phyloP scores from a whole-genome alignment of 1,140 invertebrate genomes.

The Meloidogyne floridensis region DNA sequence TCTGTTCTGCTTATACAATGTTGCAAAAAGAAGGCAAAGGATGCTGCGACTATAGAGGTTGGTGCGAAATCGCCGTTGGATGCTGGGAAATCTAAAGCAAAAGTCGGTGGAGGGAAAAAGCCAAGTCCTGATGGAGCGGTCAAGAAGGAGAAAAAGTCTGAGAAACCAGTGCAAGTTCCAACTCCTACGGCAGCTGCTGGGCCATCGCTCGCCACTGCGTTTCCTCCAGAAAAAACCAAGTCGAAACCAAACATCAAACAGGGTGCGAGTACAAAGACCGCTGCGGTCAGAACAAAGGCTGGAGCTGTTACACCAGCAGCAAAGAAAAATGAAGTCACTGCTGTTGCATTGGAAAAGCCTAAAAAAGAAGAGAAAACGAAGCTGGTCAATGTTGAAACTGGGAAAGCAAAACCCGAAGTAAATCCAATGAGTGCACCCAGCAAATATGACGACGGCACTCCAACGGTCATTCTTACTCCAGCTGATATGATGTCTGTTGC shows the following conservation, averaged over 20 bases:
- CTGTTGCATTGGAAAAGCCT: neutral
- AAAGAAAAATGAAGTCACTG: neutral
- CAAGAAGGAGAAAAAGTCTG: neutral
- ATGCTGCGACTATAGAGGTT: neutral
- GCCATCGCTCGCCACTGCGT: neutral
- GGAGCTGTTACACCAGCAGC: neutral
- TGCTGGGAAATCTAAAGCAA: neutral
- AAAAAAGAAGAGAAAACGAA: neutral
- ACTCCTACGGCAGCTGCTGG: constrained; percentile 7
- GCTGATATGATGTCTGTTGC: neutral
- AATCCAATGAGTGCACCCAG: neutral
- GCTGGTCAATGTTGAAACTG: neutral
- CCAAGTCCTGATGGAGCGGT: neutral
- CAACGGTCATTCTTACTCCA: neutral
- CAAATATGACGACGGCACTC: neutral
- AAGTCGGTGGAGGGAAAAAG: neutral
- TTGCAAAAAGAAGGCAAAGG: neutral
- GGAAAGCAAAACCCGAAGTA: neutral
- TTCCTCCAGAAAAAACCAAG: neutral
- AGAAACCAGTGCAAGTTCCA: neutral
- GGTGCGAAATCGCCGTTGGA: neutral
- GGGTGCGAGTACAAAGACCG: neutral
- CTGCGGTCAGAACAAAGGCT: constrained; percentile 4
- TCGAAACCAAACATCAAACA: neutral
- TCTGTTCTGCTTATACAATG: neutral